Evolutionary conservation across 30 jellyfish, hydroid and myxozoan species (phyloP).

Genomic region (Morbakka virulenta): DNA sequence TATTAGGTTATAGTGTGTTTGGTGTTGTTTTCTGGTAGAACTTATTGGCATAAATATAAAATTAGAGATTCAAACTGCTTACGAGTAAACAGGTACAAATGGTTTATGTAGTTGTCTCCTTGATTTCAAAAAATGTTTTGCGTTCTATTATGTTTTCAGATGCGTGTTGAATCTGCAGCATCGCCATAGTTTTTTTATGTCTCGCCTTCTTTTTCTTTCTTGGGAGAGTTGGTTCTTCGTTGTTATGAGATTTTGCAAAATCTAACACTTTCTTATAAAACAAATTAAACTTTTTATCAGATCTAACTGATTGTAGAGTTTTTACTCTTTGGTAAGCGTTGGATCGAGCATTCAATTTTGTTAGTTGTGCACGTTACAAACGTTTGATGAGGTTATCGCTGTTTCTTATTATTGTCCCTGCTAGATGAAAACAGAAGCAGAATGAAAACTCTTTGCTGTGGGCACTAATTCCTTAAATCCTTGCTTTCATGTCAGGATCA

Average conservation of each 20-base stretch:
- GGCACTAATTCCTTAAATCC: background rate
- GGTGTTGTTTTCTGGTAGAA: too few species aligned
- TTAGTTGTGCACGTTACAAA: background rate
- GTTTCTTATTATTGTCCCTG: background rate
- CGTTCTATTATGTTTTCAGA: too few species aligned
- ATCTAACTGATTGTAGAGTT: background rate
- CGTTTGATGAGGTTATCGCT: background rate
- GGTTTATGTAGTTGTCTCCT: too few species aligned
- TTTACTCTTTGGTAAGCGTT: background rate
- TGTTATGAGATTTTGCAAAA: background rate
- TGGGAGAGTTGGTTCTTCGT: background rate
- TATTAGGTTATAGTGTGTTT: too few species aligned
- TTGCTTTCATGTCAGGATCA: background rate
- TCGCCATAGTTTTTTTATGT: too few species aligned
- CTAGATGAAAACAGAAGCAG: background rate
- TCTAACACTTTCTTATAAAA: background rate
- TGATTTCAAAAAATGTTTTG: too few species aligned
- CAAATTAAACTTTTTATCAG: background rate
- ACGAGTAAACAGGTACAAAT: too few species aligned
- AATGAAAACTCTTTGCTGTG: background rate
- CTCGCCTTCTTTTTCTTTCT: background rate
- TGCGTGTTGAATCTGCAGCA: too few species aligned
- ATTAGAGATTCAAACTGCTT: too few species aligned
- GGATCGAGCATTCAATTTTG: background rate
- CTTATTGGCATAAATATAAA: too few species aligned